Percentiles rank a stretch among this genome's conserved stretches.
Evolutionary conservation across 2,888 invertebrate genomes (phyloP).

Genomic region (Podotricha telesiphe): DNA sequence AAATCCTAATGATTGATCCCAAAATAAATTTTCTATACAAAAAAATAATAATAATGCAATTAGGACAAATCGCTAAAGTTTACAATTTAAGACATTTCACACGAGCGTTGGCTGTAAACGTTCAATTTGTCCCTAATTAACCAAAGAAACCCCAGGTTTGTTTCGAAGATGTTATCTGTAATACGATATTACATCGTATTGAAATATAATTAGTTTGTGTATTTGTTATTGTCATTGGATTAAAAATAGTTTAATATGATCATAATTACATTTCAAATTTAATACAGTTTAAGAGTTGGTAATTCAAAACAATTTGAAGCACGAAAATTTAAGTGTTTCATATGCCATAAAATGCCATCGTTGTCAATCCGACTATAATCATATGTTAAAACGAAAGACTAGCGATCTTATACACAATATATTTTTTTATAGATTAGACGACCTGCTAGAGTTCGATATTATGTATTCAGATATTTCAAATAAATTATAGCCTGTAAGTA

Average conservation of each 20-base stretch:
- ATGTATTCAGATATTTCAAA: too few relatives aligned
- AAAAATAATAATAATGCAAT: background rate
- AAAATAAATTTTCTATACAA: too few relatives aligned
- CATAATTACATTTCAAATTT: background rate
- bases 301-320: too few relatives aligned
- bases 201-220: constrained; percentile 39
- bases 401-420: too few relatives aligned
- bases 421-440: too few relatives aligned
- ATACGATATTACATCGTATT: constrained; percentile 54
- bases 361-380: too few relatives aligned
- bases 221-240: constrained; percentile 7
- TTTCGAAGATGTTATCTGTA: constrained; percentile 61
- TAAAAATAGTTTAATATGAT: constrained; percentile 1
- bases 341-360: too few relatives aligned
- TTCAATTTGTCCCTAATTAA: constrained; percentile 77
- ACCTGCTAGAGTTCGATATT: too few relatives aligned
- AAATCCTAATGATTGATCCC: too few relatives aligned
- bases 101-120: constrained; percentile 64
- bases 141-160: constrained; percentile 63
- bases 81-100: constrained; percentile 40
- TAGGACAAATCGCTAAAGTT: background rate
- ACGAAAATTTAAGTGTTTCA: too few relatives aligned
- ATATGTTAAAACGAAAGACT: too few relatives aligned
- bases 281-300: background rate
- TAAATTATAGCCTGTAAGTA: too few relatives aligned